A percentile compares a stretch with the other conserved stretches of the same genome.
phyloP scores from a whole-genome alignment of 2,888 invertebrate species.

The Zele albiditarsus region DNA sequence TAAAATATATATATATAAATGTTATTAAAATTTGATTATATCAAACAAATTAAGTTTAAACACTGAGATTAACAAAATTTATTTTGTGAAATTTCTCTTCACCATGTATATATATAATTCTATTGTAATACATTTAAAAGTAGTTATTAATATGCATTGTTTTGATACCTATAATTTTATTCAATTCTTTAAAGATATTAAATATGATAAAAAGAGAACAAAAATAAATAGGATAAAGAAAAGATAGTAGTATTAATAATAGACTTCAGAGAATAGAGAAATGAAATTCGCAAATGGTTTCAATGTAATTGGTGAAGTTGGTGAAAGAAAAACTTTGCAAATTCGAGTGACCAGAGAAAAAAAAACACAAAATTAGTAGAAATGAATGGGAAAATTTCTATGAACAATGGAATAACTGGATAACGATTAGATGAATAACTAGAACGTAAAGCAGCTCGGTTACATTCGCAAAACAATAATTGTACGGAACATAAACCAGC shows the following conservation, averaged over 20 bases:
- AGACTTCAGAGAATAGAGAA: background rate
- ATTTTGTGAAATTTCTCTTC: background rate
- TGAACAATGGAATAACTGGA: background rate
- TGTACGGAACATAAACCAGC: slow-evolving; percentile 3
- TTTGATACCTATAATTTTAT: background rate
- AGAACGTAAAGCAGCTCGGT: background rate
- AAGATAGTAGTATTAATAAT: background rate
- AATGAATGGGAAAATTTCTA: background rate
- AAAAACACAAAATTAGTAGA: background rate
- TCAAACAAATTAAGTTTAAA: slow-evolving; percentile 23
- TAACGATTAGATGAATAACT: background rate
- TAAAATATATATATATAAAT: slow-evolving; percentile 1
- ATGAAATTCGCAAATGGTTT: background rate
- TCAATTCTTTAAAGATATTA: background rate
- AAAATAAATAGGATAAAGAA: background rate
- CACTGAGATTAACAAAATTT: slow-evolving; percentile 14
- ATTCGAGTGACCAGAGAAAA: background rate
- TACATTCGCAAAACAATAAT: background rate
- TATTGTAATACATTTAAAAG: slow-evolving; percentile 1
- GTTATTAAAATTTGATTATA: slow-evolving; percentile 3
- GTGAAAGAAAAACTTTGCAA: background rate
- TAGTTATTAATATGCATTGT: background rate
- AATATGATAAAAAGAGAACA: too few relatives aligned
- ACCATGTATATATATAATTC: background rate
- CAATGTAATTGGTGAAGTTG: background rate